Conservation (phyloP, 2,113 vertebrate genomes). For the Spizaetus ornatus region DNA sequence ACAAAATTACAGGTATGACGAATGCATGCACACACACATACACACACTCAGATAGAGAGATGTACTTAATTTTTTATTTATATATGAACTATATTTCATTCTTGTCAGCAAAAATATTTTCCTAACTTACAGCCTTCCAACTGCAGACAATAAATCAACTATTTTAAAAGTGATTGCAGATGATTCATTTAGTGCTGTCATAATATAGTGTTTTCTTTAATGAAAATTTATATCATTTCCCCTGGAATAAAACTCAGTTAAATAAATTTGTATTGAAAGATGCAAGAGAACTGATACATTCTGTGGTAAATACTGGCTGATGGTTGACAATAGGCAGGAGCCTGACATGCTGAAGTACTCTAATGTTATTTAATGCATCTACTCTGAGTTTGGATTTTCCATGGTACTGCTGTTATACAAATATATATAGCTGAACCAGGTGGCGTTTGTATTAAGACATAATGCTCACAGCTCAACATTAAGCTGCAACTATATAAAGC, state of each 20-base stretch:
- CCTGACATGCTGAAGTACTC: not conserved
- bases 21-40: not conserved
- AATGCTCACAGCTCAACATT: not conserved
- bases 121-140: constrained; percentile 49
- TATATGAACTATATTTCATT: constrained; percentile 47
- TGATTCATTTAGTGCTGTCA: constrained; percentile 63
- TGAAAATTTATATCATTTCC: constrained; percentile 58
- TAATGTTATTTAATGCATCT: not conserved
- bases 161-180: constrained; percentile 63
- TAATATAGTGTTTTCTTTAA: constrained; percentile 64
- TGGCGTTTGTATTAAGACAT: constrained; percentile 6
- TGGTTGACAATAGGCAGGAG: not conserved
- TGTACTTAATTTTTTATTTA: constrained; percentile 10
- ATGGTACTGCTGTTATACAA: not conserved
- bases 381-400: not conserved
- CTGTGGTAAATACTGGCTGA: not conserved
- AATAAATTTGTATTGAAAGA: constrained; percentile 39
- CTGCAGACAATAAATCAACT: constrained; percentile 56
- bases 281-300: not conserved
- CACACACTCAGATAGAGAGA: not conserved
- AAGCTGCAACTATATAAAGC: not conserved
- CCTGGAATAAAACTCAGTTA: constrained; percentile 14
- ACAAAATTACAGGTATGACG: not conserved
- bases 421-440: not conserved
- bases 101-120: constrained; percentile 70